Conservation (phyloP, 2,113 vertebrate species). For the Notiomystis cincta region DNA sequence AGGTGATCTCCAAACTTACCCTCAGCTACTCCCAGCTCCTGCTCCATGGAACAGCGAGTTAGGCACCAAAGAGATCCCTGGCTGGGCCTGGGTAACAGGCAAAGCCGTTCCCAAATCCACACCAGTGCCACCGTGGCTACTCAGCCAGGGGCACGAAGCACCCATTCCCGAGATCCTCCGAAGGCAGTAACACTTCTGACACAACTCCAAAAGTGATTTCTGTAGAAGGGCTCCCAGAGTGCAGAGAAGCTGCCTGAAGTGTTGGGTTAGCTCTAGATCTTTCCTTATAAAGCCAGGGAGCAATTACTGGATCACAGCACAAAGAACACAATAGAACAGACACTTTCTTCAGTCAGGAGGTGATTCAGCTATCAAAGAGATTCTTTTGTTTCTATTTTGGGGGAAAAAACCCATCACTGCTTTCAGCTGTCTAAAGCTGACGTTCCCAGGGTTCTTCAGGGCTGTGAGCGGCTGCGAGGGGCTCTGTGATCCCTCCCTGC, state of each 20-base stretch:
- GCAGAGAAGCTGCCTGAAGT: not conserved
- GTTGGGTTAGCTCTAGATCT: not conserved
- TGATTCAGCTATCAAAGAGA: slow-evolving; percentile 31
- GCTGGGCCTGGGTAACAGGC: not conserved
- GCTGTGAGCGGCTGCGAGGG: not conserved
- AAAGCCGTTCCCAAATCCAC: not conserved
- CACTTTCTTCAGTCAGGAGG: slow-evolving; percentile 2
- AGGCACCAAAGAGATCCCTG: not conserved
- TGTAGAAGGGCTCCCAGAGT: not conserved
- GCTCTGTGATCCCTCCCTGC: not conserved
- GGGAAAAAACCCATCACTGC: not conserved
- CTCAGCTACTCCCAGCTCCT: not conserved
- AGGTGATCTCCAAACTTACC: not conserved
- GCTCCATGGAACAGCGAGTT: fast-evolving
- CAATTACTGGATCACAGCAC: not conserved
- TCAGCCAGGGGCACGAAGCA: not conserved
- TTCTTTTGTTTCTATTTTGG: slow-evolving; percentile 30
- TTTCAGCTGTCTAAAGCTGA: not conserved
- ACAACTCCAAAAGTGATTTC: not conserved
- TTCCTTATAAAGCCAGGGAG: not conserved
- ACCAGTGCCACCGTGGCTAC: not conserved
- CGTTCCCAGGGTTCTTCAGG: not conserved
- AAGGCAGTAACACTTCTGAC: not conserved
- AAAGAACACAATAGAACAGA: not conserved
- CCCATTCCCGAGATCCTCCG: not conserved